A percentile compares a stretch with the other conserved stretches of the same genome.
These are phyloP conservation scores for Pantala flavescens DNA, from an alignment of 1,140 invertebrate species.

Conservation along the genomic window DNA sequence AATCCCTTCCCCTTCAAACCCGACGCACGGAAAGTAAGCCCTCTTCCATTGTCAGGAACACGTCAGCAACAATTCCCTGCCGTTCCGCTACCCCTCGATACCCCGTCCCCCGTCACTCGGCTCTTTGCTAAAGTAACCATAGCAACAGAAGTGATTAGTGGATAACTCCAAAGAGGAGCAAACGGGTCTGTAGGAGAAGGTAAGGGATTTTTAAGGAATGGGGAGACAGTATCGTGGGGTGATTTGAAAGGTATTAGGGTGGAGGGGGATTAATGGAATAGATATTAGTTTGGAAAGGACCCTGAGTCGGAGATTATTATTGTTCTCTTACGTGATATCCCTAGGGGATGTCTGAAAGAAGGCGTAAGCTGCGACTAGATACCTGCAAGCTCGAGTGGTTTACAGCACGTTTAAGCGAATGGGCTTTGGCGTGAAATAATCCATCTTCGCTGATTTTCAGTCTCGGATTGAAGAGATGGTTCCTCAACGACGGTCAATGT, in stretches of 20 bases:
- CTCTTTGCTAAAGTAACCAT: constrained; percentile 2
- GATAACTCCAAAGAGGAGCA: background rate
- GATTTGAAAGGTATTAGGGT: background rate
- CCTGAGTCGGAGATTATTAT: background rate
- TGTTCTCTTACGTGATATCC: background rate
- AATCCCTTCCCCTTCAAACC: background rate
- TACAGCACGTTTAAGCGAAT: too few relatives aligned
- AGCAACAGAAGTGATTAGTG: constrained; percentile 9
- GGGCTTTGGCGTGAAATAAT: too few relatives aligned
- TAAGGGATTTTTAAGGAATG: background rate
- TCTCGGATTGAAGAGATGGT: too few relatives aligned
- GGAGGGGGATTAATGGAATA: background rate
- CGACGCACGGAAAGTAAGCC: background rate
- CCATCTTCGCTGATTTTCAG: too few relatives aligned
- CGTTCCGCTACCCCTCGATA: background rate
- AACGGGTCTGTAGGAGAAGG: background rate
- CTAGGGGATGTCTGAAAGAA: background rate
- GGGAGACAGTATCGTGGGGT: background rate
- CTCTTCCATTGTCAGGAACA: constrained; percentile 8
- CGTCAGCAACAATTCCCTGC: constrained; percentile 3
- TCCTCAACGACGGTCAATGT: too few relatives aligned
- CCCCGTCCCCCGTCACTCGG: background rate
- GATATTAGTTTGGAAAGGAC: background rate
- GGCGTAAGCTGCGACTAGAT: too few relatives aligned
- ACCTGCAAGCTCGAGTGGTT: too few relatives aligned